Evolutionary conservation across 2,797 vertebrate genomes (phyloP), one percentile per base, ranked within the genome.

Genomic region (Poecilia picta): DNA sequence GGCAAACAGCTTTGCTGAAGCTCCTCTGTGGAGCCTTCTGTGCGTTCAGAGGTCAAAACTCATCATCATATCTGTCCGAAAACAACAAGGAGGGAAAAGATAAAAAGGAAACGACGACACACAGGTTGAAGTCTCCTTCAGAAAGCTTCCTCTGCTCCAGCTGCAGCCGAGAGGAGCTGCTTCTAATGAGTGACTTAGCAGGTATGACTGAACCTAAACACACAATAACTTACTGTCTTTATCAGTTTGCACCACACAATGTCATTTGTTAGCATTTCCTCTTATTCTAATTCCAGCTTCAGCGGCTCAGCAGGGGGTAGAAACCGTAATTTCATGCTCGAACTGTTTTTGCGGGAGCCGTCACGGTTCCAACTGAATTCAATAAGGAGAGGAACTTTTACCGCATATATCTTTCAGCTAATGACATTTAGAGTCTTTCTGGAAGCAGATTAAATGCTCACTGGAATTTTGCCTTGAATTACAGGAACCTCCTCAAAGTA

Each of bases 271-370:
- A 66, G 39, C 66, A 74, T 71, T 85, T 79, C 82, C 77, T 84
- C 76, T 57, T 80, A 88, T 78, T 86, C 57, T 77, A 81, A 88
- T 93, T 93, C 91, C 80, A 88, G 89, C 89, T 92, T 76, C 74
- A 89, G 86, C 85, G 83, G 86, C 28, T 51, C 73, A 73, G 74
- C 80, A 73, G 78, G 68, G 64, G 62, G 82, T 74, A 74, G 85
- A 71, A 78, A 83, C 75, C 74, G 74, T 86, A 90, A 93, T 94
- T 93, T 93, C 92, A 93, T 90, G 92, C 87, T 91, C 91, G 89
- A 86, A 53, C 83, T 91, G 85, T 85, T 92, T 89, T 87, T 80
- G 75, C 77, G 47, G 66, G 73, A 81, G 86, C 88, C 85, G 90
- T 91, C 88, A 79, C 83, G 86, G 83, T 88, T 86, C 91, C 89